Base-by-base conservation (phyloP, 2,888 invertebrate genomes). In the Aporophyla lueneburgensis region DNA sequence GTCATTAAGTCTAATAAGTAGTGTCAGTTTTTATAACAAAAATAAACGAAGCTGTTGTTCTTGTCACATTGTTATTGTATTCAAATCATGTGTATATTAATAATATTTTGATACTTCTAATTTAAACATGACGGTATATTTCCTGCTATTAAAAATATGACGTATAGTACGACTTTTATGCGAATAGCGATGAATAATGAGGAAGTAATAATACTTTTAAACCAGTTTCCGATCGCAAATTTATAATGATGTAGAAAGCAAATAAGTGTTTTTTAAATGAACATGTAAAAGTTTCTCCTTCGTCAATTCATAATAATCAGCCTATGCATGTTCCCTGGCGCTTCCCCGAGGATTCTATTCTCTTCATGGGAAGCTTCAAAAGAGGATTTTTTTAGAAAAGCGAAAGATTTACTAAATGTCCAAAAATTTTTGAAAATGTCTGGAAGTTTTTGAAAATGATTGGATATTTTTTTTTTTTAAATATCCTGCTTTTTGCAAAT, bases 181-280 rank as follows among this genome's bases (percentile, higher is more conserved):
- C 14, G 46, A 62, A 5, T 5, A 16, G 40, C 76, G 40, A 62
- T 74, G 54, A 54, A 61, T 71, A 40, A 65, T 43, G 27, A 74
- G 82, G 82, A 83, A 81, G 40, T 40, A 56, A 6, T 10, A 21
- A 46, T 46, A 24, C 51, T 21, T 61, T 62, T 61, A 16, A 62
- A 74, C 83, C n/a, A 61, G 83, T 74, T 78, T 66, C 54, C 14
- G 0, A 21, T 67, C 43, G 12, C 27, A 14, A 76, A 69, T 71
- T 4, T 62, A 54, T 71, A 67, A 61, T 43, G 14, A 43, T 43
- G 46, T 56, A 56, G 63, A 53, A 68, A 83, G 80, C 33, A 21
- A n/a, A n/a, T n/a, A n/a, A n/a, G n/a, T n/a, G n/a, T n/a, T n/a
- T n/a, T n/a, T 21, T 7, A 40, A 40, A 66, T 19, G 49, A 33